Base-by-base conservation (phyloP, 2,888 invertebrate species). In the Xanthia icteritia region DNA sequence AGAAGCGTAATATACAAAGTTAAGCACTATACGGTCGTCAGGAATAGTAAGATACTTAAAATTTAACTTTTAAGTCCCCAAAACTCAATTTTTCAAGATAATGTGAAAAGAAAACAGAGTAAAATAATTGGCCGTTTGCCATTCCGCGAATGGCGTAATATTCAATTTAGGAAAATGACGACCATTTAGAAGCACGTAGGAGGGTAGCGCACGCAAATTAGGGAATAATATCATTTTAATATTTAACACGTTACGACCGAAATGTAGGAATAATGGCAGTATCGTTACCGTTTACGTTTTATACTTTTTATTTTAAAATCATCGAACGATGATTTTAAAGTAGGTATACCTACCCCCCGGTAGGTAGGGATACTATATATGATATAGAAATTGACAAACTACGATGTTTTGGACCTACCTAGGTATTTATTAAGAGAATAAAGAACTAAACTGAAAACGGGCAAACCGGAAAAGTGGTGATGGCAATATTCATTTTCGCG, bases 111-210 rank as follows among this genome's bases (percentile, higher is more conserved):
- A 45, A 36, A 58, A 51, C 39, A 51, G 64, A 20, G 56, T 58
- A 61, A 15, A 42, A 60, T 48, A 73, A 61, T 51, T 45, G 60
- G 15, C 5, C 11, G 1, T n/a, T 58, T 31, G 17, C 51, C n/a
- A 48, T 82, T 63, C 11, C 48, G 23, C 39, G n/a, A 63, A 71
- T 63, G 3, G 58, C 51, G 58, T 82, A 71, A 68, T 61, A 68
- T 83, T 73, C 63, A 74, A 71, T 74, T 79, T 74, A 78, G 79
- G 70, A 71, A 71, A 84, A 82, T 56, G 15, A 17, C 56, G 36
- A 27, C 51, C 17, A 68, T 67, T 83, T 54, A 66, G n/a, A 39
- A 72, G 39, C 51, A 45, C 36, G 23, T 71, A 23, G 27, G 31
- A 23, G 20, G 54, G 56, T 36, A 61, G 56, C 48, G 61, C 45